Conservation (phyloP, 2,797 vertebrate species). For the Cossypha caffra region DNA sequence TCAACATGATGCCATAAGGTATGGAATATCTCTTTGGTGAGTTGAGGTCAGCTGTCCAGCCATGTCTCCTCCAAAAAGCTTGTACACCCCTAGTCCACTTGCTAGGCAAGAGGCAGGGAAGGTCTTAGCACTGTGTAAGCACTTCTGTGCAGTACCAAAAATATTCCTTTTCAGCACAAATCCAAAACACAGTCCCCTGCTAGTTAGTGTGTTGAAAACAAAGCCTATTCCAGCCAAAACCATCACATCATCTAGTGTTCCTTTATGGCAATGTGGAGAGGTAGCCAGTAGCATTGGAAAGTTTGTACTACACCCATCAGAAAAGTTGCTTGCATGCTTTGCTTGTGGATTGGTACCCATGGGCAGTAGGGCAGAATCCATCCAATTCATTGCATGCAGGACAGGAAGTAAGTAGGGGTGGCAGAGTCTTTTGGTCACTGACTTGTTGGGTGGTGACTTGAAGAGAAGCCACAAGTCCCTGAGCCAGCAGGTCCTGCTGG, state of each 20-base stretch:
- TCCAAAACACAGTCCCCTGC: not conserved
- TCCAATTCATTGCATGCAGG: not conserved
- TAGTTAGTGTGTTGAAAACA: not conserved
- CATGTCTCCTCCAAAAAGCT: not conserved
- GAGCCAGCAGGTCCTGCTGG: not conserved
- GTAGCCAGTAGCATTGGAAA: not conserved
- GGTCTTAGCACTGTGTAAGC: not conserved
- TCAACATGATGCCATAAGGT: not conserved
- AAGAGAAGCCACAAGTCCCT: not conserved
- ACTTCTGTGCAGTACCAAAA: not conserved
- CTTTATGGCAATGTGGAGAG: not conserved
- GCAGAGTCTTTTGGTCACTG: not conserved
- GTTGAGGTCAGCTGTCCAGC: not conserved
- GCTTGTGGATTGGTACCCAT: not conserved
- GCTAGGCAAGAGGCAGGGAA: not conserved
- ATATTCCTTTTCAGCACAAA: not conserved
- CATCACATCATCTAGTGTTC: not conserved
- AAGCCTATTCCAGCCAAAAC: not conserved
- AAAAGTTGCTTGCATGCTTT: not conserved
- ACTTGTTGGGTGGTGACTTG: not conserved
- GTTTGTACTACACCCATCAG: not conserved
- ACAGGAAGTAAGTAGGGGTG: accelerated
- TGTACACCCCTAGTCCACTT: not conserved
- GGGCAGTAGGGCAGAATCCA: not conserved
- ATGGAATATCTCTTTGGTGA: not conserved